Evolutionary conservation across 2,888 invertebrate genomes (phyloP).

Genomic region (Tethea ocularis): DNA sequence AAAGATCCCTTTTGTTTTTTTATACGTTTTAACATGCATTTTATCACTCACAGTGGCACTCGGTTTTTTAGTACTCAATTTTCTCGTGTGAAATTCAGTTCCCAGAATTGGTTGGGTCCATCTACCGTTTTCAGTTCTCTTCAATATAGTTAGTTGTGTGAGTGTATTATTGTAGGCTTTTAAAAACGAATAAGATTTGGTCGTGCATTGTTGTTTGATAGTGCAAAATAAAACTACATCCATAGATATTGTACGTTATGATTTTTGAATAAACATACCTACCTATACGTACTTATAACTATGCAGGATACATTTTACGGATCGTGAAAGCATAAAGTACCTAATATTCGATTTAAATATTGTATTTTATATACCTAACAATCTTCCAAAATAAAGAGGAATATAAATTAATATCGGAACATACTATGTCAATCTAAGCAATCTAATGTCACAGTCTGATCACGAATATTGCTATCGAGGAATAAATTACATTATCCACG

Average conservation of each 20-base stretch:
- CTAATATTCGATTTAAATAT: neutral
- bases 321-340: neutral
- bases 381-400: neutral
- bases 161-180: neutral
- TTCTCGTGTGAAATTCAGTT: slow-evolving; percentile 9
- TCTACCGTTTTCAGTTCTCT: neutral
- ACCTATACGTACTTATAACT: no score
- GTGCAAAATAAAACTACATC: neutral
- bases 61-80: slow-evolving; percentile 17
- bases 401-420: neutral
- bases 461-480: slow-evolving; percentile 7
- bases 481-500: slow-evolving; percentile 5
- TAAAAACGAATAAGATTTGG: neutral
- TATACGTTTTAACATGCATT: slow-evolving; percentile 30
- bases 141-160: neutral
- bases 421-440: slow-evolving; percentile 1
- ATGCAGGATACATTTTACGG: no score
- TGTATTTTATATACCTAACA: neutral
- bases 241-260: no score
- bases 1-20: slow-evolving; percentile 52
- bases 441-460: slow-evolving; percentile 4
- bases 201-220: neutral
- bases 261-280: no score
- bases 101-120: neutral
- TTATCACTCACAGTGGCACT: slow-evolving; percentile 25